Conservation (phyloP, 1,140 invertebrate genomes). For the Dendroctonus valens region DNA sequence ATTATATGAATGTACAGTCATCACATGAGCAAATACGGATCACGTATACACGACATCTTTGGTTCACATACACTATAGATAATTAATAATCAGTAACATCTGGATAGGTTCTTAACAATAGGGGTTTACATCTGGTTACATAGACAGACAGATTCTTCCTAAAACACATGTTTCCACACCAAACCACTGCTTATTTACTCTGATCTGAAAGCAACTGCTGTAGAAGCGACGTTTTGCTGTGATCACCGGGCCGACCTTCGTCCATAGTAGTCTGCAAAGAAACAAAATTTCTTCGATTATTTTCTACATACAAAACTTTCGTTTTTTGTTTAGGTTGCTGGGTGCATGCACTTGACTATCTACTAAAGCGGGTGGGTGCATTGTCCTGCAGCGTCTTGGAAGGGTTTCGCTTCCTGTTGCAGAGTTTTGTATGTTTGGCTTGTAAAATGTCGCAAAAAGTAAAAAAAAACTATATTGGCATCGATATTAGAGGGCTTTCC, state of each 20-base stretch:
- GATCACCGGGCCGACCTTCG: constrained; percentile 66
- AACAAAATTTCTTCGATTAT: no score
- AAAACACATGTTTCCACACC: constrained; percentile 33
- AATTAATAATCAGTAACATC: constrained; percentile 19
- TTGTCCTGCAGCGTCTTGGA: no score
- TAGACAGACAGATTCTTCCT: constrained; percentile 34
- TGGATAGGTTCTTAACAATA: constrained; percentile 29
- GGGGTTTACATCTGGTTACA: constrained; percentile 13
- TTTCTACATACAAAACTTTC: no score
- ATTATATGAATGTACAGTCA: constrained; percentile 27
- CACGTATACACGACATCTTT: constrained; percentile 33
- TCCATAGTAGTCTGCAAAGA: constrained; percentile 70
- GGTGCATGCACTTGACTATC: no score
- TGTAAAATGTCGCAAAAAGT: no score
- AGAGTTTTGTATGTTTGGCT: no score
- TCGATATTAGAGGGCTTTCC: no score
- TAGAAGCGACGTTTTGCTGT: constrained; percentile 66
- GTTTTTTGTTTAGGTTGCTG: no score
- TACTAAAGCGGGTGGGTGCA: no score
- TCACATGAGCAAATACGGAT: constrained; percentile 19
- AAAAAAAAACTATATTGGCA: no score
- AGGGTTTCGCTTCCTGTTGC: no score
- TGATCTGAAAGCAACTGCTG: constrained; percentile 77
- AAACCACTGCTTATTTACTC: constrained; percentile 44
- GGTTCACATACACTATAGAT: constrained; percentile 30